Conservation (phyloP, 2,888 invertebrate species). For the Phyllotreta striolata region DNA sequence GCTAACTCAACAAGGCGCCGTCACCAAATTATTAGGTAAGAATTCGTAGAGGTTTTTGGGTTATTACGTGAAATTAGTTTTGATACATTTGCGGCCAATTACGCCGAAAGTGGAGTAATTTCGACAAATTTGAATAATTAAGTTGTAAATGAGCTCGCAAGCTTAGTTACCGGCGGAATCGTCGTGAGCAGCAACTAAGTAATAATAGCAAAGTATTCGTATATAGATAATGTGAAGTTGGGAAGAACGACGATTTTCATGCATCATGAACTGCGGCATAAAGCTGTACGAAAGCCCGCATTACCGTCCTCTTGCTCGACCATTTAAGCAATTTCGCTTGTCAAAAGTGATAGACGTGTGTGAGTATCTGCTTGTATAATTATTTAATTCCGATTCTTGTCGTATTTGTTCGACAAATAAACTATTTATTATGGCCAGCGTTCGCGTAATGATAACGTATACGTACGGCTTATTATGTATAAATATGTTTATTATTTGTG, state of each 20-base stretch:
- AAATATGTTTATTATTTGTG: constrained; percentile 39
- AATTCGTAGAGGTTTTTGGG: constrained; percentile 36
- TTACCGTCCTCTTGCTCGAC: constrained; percentile 39
- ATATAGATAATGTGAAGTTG: constrained; percentile 9
- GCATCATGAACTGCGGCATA: constrained; percentile 16
- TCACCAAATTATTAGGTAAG: constrained; percentile 90
- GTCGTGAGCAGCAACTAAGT: background rate
- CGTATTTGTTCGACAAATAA: constrained; percentile 34
- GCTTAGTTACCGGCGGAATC: background rate
- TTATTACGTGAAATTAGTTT: no score
- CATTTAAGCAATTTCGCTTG: constrained; percentile 46
- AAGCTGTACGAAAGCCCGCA: constrained; percentile 21
- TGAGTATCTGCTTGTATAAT: constrained; percentile 46
- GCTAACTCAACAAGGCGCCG: constrained; percentile 90
- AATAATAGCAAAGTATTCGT: background rate
- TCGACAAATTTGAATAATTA: no score
- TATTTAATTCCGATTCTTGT: constrained; percentile 41
- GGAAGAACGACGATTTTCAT: constrained; percentile 14
- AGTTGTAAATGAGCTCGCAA: no score
- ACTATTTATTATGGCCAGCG: constrained; percentile 33
- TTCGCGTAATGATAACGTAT: constrained; percentile 33
- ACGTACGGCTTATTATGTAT: constrained; percentile 29
- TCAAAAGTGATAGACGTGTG: constrained; percentile 49
- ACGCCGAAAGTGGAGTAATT: no score
- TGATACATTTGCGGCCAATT: no score